Evolutionary conservation across 2,797 vertebrate genomes (phyloP).

Genomic region (Cossypha niveicapilla): DNA sequence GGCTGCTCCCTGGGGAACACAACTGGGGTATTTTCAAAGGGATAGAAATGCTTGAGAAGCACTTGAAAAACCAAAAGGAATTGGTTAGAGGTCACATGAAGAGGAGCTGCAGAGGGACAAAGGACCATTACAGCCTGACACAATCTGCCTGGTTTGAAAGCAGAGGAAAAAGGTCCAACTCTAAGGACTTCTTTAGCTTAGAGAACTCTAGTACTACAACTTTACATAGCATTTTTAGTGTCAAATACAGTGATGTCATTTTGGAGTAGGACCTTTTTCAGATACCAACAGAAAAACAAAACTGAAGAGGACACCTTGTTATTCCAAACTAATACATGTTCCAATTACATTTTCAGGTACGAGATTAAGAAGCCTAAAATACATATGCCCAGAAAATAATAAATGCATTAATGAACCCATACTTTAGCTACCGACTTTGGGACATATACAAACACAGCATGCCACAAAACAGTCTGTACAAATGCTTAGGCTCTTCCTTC

Average conservation of each 20-base stretch:
- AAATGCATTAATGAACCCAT: background rate
- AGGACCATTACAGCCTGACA: background rate
- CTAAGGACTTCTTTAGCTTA: background rate
- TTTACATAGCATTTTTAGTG: background rate
- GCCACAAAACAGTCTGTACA: background rate
- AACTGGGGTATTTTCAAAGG: background rate
- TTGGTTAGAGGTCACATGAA: background rate
- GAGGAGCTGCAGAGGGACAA: background rate
- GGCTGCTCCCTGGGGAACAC: background rate
- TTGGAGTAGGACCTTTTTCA: background rate
- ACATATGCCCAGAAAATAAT: background rate
- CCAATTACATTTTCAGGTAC: background rate
- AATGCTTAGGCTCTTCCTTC: background rate
- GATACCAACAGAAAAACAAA: background rate
- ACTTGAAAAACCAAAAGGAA: background rate
- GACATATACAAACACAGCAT: background rate
- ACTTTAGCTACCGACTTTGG: background rate
- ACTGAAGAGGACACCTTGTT: background rate
- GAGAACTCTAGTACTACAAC: background rate
- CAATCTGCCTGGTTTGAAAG: accelerated
- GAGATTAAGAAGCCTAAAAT: background rate
- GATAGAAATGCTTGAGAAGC: background rate
- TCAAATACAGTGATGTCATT: background rate
- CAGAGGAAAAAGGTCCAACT: background rate
- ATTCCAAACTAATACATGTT: background rate